Conservation (phyloP, 2,113 vertebrate species). For the Tinamus guttatus region DNA sequence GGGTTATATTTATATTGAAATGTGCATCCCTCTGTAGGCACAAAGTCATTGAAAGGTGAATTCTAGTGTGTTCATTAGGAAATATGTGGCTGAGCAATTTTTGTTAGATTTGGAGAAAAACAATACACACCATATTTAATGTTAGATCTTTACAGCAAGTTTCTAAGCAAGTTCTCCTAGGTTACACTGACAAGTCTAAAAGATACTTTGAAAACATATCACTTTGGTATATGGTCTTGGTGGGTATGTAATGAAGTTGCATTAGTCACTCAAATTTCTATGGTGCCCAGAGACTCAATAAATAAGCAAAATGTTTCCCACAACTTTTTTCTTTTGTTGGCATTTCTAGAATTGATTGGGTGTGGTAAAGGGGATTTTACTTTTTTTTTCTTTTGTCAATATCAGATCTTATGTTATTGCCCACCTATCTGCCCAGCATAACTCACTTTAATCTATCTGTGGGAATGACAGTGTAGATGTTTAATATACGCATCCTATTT, state of each 20-base stretch:
- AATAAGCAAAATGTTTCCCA: neutral
- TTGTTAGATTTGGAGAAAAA: neutral
- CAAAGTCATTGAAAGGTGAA: neutral
- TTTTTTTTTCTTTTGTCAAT: neutral
- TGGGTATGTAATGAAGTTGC: neutral
- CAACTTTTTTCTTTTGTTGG: neutral
- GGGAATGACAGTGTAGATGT: neutral
- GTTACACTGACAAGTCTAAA: neutral
- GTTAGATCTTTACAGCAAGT: neutral
- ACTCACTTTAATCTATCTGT: neutral
- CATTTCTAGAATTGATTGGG: neutral
- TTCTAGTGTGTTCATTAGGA: neutral
- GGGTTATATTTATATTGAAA: neutral
- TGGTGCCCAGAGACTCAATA: neutral
- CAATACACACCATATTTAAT: neutral
- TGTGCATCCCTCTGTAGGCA: neutral
- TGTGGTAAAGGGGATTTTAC: neutral
- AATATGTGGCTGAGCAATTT: neutral
- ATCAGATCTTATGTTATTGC: neutral
- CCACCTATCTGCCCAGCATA: neutral
- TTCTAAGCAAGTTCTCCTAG: neutral
- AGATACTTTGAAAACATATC: neutral
- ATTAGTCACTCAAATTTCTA: neutral
- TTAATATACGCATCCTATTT: neutral
- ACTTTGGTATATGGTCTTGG: too few species aligned